Evolutionary conservation across 2,113 vertebrate genomes (phyloP), one percentile per base, ranked within the genome.

Genomic region (Xiphophorus couchianus): DNA sequence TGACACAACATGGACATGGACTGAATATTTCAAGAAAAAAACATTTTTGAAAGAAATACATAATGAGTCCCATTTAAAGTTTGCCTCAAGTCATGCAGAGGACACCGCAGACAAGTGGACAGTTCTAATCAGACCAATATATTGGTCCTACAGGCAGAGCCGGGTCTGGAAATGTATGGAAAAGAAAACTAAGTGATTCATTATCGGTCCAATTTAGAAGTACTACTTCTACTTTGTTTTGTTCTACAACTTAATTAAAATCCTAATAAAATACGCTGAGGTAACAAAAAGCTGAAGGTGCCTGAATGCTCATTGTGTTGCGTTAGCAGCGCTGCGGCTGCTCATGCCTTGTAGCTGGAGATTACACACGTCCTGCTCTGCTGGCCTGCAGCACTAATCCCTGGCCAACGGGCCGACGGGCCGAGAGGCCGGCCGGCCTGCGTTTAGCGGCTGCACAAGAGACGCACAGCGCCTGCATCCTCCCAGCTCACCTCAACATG

Each of bases 381-480:
- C 80, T 83, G 81, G 84, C 84, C 86, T 84, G 78, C 76, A 85
- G 60, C 86, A 64, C 83, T 86, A 91, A 93, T 93, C 91, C 86
- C 82, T 35, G 65, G 80, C 67, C 80, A 17, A 85, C 81, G 78
- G 90, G 84, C 27, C 80, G 44, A 85, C 81, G 78, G 90, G 84
- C 27, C 80, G 44, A 85, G 79, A 77, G 90, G 84, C 81, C 44
- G 62, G 80, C 67, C 82, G 44, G 86, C 81, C 80, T 74, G 5
- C 29, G 25, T 14, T 85, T 85, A 83, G 82, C 74, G 0, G 64
- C 86, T 66, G 78, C 84, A 85, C 83, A 74, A 79, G 76, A 69
- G 35, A 76, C 73, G 64, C 76, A 79, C 69, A 88, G 73, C 64
- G 85, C 82, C 80, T 85, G 79, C 77, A 51, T 87, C 86, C 71